Base-by-base conservation (phyloP, 1,140 invertebrate species). In the Ceratoteleas bidentatus region DNA sequence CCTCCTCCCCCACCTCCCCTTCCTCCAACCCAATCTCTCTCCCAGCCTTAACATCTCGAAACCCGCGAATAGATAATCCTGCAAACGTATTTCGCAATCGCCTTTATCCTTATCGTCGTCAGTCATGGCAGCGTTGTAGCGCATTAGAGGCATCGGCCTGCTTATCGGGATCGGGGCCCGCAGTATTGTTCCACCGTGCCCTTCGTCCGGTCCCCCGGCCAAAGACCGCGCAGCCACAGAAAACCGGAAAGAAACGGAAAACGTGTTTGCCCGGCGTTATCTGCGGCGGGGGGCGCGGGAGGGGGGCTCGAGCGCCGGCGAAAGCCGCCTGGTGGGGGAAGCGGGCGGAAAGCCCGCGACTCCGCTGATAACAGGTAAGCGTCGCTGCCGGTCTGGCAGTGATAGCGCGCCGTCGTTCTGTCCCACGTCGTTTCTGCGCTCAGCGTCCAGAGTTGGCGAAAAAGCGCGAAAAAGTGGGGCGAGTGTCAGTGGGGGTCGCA, bases 81-180 rank as follows among this genome's bases (percentile, higher is more conserved):
- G 80, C 83, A 79, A 85, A 87, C 87, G 84, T 88, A 85, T 88
- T 88, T 88, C 85, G 86, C 87, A 84, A 87, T 86, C 81, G 74
- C 75, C 60, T 77, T 87, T 89, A 89, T 89, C 87, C 83, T 81
- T 85, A 88, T 88, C 87, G 85, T 79, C 87, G 87, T 90, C 89
- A 88, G 87, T 89, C 88, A 89, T 84, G 87, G 75, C 84, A 77
- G 62, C 65, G 81, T 77, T 85, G 81, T 81, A 84, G 78, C 86
- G 65, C 83, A 83, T 85, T 85, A 84, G 81, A 85, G 78, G 77
- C 86, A 86, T 88, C 81, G 83, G 83, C 78, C 76, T 81, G 65
- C 69, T 74, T 81, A 81, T 83, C 82, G 84, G 77, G n/a, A n/a
- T n/a, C n/a, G n/a, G n/a, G n/a, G n/a, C n/a, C n/a, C n/a, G n/a